Base-by-base conservation (phyloP, 2,797 vertebrate species). In the Muscicapa striata region DNA sequence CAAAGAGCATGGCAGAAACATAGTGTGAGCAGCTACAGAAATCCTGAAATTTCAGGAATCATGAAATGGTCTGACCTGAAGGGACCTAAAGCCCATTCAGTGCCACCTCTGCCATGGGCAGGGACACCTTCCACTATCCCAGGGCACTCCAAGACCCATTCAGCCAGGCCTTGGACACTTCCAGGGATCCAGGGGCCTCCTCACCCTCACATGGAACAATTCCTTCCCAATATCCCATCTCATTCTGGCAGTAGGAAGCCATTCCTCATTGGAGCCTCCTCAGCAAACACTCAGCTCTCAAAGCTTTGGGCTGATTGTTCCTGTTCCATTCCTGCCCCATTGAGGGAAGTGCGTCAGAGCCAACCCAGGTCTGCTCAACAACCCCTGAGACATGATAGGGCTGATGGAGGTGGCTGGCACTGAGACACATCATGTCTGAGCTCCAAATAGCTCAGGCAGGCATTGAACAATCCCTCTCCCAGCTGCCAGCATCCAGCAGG, bases 141-240 rank as follows among this genome's bases (percentile, higher is more conserved):
- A 67, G 40, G 34, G 0, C 34, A n/a, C 20, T 1, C 24, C 57
- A 1, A 70, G 32, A 14, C 48, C 30, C 1, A 10, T 40, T 11
- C 43, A 58, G 0, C 45, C 61, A 52, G 76, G 61, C 24, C 61
- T 20, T 15, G 40, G 46, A 2, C 61, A 30, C 46, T 59, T 1
- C 14, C 54, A 74, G 62, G 40, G 46, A 23, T 61, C 15, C 45
- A 51, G 77, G 40, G 30, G 21, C 46, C 45, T 81, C 1, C 4
- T 10, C 46, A 40, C 21, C 46, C 26, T 32, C 1, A 0, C 34
- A 81, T 34, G 21, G 55, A 27, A 20, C 6, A 55, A 62, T n/a
- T 36, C 27, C 32, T n/a, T 5, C 36, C 49, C 70, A 13, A 7
- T 4, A 5, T 23, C 41, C 34, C 34, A 34, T 5, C 54, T 0